Conservation (phyloP, 2,113 vertebrate genomes). For the Tachysurus fulvidraco region DNA sequence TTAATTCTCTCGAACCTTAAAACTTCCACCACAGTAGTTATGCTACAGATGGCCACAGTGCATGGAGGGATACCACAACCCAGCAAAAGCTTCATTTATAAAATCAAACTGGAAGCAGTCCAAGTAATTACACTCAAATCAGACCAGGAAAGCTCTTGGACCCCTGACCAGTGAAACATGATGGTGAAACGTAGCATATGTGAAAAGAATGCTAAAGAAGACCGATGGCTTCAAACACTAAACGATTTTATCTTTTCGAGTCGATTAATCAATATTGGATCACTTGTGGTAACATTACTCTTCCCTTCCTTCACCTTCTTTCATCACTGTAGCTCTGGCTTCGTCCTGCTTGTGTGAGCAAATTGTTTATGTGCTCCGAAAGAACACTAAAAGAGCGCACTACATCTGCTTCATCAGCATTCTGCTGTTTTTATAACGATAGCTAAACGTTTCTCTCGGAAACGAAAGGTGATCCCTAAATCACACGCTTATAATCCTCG, state of each 20-base stretch:
- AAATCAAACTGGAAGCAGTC: not conserved
- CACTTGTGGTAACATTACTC: not conserved
- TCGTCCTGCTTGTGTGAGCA: conserved; percentile 20
- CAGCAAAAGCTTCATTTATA: not conserved
- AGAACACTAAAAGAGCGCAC: conserved; percentile 41
- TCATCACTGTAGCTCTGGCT: not conserved
- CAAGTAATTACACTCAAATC: not conserved
- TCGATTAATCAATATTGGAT: not conserved
- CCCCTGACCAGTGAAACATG: not conserved
- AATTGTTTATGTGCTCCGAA: conserved; percentile 9
- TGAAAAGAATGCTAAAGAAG: not conserved
- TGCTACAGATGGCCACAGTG: conserved; percentile 16
- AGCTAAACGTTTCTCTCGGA: conserved; percentile 41
- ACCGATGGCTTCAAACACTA: not conserved
- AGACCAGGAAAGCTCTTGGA: not conserved
- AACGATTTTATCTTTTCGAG: not conserved
- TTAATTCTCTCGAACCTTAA: no score
- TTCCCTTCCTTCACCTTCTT: not conserved
- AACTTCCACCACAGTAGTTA: no score
- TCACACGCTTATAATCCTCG: conserved; percentile 29
- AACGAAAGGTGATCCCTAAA: conserved; percentile 37
- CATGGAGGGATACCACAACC: conserved; percentile 2
- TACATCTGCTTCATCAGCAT: conserved; percentile 24
- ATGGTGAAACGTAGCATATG: not conserved
- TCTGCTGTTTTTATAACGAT: conserved; percentile 33